Evolutionary conservation across 2,797 vertebrate genomes (phyloP).

Genomic region (Oreortyx pictus): DNA sequence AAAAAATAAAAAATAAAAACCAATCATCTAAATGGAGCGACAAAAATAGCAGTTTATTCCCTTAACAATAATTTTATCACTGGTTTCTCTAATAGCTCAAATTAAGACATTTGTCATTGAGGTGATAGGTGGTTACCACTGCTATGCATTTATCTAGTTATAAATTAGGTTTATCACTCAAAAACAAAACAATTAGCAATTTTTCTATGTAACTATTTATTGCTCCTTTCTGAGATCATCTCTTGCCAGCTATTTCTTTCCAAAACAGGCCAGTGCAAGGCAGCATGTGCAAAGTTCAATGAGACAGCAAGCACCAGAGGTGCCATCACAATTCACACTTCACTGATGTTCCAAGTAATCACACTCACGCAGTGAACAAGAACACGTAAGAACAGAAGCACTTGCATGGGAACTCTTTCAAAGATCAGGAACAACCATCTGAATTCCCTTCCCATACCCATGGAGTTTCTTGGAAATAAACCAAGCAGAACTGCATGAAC

Average conservation of each 20-base stretch:
- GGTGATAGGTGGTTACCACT: background rate
- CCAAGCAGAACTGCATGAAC: background rate
- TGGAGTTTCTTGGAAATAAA: background rate
- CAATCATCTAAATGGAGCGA: background rate
- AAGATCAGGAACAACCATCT: background rate
- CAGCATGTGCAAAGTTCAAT: background rate
- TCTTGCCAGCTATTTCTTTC: background rate
- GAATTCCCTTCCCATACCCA: background rate
- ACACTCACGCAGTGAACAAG: accelerated
- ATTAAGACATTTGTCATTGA: background rate
- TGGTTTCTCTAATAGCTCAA: background rate
- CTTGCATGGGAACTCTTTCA: background rate
- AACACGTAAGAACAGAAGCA: background rate
- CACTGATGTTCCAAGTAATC: background rate
- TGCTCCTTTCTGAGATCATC: background rate
- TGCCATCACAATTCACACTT: background rate
- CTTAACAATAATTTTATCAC: background rate
- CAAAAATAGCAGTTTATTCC: background rate
- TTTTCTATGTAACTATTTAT: background rate
- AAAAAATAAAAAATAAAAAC: background rate
- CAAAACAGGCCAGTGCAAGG: background rate
- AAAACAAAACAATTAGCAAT: background rate
- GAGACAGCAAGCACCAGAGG: background rate
- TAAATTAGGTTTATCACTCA: background rate
- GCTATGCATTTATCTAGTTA: background rate